Evolutionary conservation across 2,888 invertebrate species (phyloP).

Genomic region (Craniophora ligustri): DNA sequence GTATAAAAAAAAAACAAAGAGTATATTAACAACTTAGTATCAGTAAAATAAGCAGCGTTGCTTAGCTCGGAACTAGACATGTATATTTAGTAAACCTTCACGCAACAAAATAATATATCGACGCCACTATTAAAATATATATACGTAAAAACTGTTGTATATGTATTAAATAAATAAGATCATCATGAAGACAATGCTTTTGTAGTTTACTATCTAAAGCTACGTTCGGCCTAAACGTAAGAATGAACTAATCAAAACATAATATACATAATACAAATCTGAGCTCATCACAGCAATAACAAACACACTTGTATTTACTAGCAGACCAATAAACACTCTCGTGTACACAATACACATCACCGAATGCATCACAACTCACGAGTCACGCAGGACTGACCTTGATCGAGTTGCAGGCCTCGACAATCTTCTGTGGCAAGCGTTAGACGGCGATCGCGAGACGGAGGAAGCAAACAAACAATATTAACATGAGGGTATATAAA

Average conservation of each 20-base stretch:
- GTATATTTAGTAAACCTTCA: too few relatives aligned
- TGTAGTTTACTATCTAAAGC: not conserved
- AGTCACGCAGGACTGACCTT: conserved; percentile 90
- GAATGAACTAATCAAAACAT: conserved; percentile 13
- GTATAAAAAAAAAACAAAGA: too few relatives aligned
- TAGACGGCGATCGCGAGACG: conserved; percentile 73
- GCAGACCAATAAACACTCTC: conserved; percentile 57
- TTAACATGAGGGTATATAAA: conserved; percentile 66
- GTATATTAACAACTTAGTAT: too few relatives aligned
- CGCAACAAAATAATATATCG: too few relatives aligned
- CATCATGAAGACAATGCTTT: not conserved
- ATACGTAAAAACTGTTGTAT: too few relatives aligned
- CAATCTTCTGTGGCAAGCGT: conserved; percentile 93
- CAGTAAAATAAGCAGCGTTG: too few relatives aligned
- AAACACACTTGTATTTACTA: conserved; percentile 9
- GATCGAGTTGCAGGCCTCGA: conserved; percentile 97
- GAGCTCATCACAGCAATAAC: conserved; percentile 14
- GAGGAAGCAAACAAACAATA: conserved; percentile 81
- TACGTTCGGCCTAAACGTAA: not conserved
- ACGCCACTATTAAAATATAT: too few relatives aligned
- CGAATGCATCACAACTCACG: conserved; percentile 51
- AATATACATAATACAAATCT: too few relatives aligned
- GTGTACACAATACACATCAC: conserved; percentile 55
- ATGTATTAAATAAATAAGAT: not conserved
- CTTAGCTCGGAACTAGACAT: too few relatives aligned